phyloP scores from a whole-genome alignment of 2,113 vertebrate species.

The Pollachius pollachius region DNA sequence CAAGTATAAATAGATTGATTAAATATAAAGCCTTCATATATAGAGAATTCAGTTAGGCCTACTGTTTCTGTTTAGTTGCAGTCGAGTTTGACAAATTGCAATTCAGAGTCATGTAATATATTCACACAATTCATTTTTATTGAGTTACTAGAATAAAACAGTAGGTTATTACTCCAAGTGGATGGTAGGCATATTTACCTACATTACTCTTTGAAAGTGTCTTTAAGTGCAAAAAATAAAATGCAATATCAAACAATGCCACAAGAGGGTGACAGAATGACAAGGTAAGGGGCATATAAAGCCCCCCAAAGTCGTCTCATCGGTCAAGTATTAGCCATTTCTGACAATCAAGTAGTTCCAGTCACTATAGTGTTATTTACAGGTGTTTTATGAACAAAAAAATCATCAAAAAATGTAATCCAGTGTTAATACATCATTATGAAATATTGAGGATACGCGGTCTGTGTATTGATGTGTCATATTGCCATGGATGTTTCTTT shows the following conservation, averaged over 20 bases:
- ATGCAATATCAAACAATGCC: constrained; percentile 17
- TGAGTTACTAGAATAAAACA: constrained; percentile 43
- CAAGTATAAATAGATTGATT: too few relatives aligned
- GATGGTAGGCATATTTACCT: background rate
- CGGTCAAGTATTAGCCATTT: constrained; percentile 19
- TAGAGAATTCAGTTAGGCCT: too few relatives aligned
- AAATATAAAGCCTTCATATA: too few relatives aligned
- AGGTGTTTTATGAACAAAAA: constrained; percentile 6
- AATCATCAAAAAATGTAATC: background rate
- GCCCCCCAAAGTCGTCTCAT: constrained; percentile 1
- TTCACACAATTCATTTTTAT: constrained; percentile 31
- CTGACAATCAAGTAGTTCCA: constrained; percentile 39
- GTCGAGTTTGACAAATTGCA: too few relatives aligned
- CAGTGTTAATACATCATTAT: background rate
- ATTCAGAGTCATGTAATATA: background rate
- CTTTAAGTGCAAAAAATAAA: constrained; percentile 14
- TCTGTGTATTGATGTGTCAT: constrained; percentile 51
- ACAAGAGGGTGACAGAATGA: constrained; percentile 13
- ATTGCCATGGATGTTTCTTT: constrained; percentile 27
- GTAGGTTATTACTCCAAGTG: constrained; percentile 25
- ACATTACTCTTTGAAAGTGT: background rate
- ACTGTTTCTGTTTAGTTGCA: too few relatives aligned
- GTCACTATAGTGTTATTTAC: constrained; percentile 40
- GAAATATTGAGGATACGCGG: background rate
- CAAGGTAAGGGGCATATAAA: background rate